These are phyloP conservation scores for Ornithorhynchus anatinus DNA, from an alignment of 2,113 vertebrate species.

Conservation along the genomic window DNA sequence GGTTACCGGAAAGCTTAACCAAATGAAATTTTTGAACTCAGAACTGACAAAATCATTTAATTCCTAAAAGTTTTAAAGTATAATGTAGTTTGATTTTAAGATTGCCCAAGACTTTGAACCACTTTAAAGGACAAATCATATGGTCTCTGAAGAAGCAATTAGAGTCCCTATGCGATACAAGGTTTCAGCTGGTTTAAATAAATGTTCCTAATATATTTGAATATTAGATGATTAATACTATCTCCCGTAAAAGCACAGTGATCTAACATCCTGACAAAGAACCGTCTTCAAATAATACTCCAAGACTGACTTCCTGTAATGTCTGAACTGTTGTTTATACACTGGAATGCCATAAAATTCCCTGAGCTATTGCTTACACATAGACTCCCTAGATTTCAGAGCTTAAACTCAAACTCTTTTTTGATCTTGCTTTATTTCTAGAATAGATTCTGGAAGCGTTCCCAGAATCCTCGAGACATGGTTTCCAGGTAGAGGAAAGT, in stretches of 20 bases:
- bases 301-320: not conserved
- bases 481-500: not conserved
- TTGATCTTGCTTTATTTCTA: too few species aligned
- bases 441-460: too few species aligned
- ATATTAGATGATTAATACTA: not conserved
- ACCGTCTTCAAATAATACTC: not conserved
- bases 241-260: not conserved
- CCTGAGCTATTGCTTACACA: not conserved
- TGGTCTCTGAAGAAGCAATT: not conserved
- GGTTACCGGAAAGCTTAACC: conserved; percentile 6
- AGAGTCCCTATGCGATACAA: not conserved
- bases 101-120: not conserved
- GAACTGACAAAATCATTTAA: conserved; percentile 15
- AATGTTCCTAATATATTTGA: not conserved
- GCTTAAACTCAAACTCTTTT: conserved; percentile 9
- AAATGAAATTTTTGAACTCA: not conserved
- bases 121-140: conserved; percentile 18
- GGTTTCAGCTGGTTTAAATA: conserved; percentile 14
- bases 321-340: not conserved
- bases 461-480: not conserved
- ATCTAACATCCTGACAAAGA: not conserved
- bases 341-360: not conserved
- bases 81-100: not conserved
- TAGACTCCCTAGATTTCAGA: not conserved
- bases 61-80: conserved; percentile 3